Percentiles rank a stretch among this genome's conserved stretches.
Evolutionary conservation across 92 coral and sea anemone genomes (phyloP).

Genomic region (Anthopleura xanthogrammica): DNA sequence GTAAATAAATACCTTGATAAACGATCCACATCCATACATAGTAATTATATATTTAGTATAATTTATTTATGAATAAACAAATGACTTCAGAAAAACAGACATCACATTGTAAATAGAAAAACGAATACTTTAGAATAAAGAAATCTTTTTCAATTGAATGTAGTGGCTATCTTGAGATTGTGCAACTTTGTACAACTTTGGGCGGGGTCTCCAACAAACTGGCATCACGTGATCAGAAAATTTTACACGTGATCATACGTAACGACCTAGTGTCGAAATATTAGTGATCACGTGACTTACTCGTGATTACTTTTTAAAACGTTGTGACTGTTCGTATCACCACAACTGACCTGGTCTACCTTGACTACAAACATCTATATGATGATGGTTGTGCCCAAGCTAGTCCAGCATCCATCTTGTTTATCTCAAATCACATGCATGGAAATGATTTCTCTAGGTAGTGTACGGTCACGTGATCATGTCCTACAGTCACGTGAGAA

Average conservation of each 20-base stretch:
- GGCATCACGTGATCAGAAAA: neutral
- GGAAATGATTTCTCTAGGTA: too few species aligned
- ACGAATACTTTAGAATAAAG: slow-evolving; percentile 3
- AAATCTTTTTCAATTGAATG: neutral
- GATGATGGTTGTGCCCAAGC: too few species aligned
- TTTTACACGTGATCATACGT: neutral
- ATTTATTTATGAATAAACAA: slow-evolving; percentile 21
- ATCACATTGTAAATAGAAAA: slow-evolving; percentile 9
- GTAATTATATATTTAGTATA: slow-evolving; percentile 15
- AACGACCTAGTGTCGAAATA: neutral
- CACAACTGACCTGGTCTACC: neutral
- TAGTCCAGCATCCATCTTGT: too few species aligned
- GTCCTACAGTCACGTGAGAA: too few species aligned
- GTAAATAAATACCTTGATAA: neutral
- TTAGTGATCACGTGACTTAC: neutral
- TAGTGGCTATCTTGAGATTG: neutral
- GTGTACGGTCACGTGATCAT: too few species aligned
- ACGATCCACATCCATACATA: neutral
- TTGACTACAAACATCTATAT: too few species aligned
- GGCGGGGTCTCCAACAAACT: neutral
- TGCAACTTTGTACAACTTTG: neutral
- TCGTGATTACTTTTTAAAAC: neutral
- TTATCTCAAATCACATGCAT: too few species aligned
- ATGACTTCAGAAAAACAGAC: neutral
- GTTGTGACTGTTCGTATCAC: too few species aligned